These are phyloP conservation scores for Solen grandis DNA, from an alignment of 1,140 invertebrate genomes.

Conservation along the genomic window DNA sequence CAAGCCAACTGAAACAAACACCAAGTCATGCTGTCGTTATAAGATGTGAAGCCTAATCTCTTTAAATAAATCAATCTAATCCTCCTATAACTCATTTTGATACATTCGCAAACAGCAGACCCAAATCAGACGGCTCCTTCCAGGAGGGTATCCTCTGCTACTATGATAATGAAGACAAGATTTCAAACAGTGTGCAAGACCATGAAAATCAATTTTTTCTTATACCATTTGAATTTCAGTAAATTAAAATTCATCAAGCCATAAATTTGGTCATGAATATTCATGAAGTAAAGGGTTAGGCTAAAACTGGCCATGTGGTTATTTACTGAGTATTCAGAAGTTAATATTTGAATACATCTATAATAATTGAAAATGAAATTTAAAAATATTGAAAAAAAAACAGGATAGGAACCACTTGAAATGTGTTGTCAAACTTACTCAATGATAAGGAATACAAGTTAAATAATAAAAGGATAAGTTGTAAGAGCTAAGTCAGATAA, in stretches of 20 bases:
- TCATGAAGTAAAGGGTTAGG: no score
- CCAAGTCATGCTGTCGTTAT: no score
- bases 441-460: no score
- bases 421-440: no score
- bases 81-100: not conserved
- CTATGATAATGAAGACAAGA: not conserved
- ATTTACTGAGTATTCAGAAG: not conserved
- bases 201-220: no score
- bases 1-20: not conserved
- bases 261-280: no score
- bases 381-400: not conserved
- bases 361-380: not conserved
- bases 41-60: not conserved
- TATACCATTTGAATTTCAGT: no score
- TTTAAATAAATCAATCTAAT: not conserved
- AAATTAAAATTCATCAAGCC: no score
- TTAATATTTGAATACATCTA: not conserved
- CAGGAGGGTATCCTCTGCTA: not conserved
- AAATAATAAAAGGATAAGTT: not conserved
- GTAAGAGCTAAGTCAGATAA: not conserved
- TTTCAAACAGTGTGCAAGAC: not conserved
- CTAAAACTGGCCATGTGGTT: no score
- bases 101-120: not conserved
- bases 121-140: not conserved
- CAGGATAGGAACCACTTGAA: not conserved